Conservation (phyloP, 2,888 invertebrate genomes). For the Thereva nobilitata region DNA sequence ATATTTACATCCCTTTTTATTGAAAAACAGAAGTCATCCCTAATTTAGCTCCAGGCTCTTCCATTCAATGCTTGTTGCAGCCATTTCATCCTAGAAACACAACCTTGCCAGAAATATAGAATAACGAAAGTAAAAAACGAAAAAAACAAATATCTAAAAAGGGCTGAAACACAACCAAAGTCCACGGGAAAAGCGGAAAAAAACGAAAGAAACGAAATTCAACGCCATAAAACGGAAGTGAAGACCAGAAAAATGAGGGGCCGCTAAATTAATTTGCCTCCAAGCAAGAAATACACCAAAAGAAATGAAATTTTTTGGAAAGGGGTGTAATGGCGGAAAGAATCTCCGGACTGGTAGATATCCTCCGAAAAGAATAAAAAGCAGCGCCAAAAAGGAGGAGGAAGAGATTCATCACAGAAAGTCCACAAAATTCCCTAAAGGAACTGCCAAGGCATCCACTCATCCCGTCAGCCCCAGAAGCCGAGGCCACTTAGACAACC, state of each 20-base stretch:
- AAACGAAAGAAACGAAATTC: constrained; percentile 8
- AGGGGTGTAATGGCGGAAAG: constrained; percentile 26
- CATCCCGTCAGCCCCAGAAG: background rate
- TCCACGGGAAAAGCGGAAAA: background rate
- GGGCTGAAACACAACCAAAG: constrained; percentile 11
- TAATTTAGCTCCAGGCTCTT: too few species aligned
- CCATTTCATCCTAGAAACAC: too few species aligned
- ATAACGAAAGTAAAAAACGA: background rate
- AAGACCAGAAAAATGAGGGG: constrained; percentile 37
- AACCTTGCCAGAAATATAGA: too few species aligned
- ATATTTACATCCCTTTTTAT: too few species aligned
- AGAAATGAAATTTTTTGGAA: constrained; percentile 13
- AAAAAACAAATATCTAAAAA: constrained; percentile 2
- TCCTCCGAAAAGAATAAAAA: constrained; percentile 18
- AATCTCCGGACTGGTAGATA: constrained; percentile 3
- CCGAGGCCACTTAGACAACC: constrained; percentile 25
- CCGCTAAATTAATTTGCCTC: constrained; percentile 42
- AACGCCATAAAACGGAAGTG: constrained; percentile 18
- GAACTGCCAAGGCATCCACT: constrained; percentile 22
- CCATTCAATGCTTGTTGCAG: too few species aligned
- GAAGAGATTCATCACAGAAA: constrained; percentile 23
- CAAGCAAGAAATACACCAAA: constrained; percentile 18
- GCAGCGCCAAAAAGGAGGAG: background rate
- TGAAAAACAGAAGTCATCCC: too few species aligned
- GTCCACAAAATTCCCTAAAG: constrained; percentile 26